Evolutionary conservation across 2,113 vertebrate genomes (phyloP).

Genomic region (Pachyramphus minor): DNA sequence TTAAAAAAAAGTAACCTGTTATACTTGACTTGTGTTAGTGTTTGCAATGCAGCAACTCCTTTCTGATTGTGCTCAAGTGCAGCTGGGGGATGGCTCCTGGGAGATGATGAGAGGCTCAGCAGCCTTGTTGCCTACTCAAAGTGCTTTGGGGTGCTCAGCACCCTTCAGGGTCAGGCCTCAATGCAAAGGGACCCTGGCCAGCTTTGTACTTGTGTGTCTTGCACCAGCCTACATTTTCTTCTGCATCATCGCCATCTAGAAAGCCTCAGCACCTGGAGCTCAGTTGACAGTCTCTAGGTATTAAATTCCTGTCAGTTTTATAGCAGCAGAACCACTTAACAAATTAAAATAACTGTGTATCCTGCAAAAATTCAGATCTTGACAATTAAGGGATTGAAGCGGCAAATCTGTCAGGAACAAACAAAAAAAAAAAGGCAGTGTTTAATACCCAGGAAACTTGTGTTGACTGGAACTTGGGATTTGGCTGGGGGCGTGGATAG

Average conservation of each 20-base stretch:
- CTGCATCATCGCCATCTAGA: not conserved
- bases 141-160: not conserved
- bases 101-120: not conserved
- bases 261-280: constrained; percentile 36
- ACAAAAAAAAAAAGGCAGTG: not conserved
- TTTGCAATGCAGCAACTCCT: not conserved
- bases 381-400: constrained; percentile 45
- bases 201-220: not conserved
- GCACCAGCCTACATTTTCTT: not conserved
- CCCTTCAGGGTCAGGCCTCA: accelerated
- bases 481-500: not conserved
- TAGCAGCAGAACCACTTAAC: constrained; percentile 56
- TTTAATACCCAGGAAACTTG: not conserved
- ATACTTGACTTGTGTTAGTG: not conserved
- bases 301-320: constrained; percentile 48
- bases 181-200: not conserved
- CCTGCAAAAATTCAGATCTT: constrained; percentile 44
- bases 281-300: constrained; percentile 39
- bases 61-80: not conserved
- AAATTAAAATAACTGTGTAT: constrained; percentile 57
- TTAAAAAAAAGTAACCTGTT: not conserved
- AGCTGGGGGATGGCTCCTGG: not conserved
- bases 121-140: not conserved
- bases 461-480: not conserved
- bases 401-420: not conserved